Conservation (phyloP, 2,888 invertebrate species). For the Galeruca laticollis region DNA sequence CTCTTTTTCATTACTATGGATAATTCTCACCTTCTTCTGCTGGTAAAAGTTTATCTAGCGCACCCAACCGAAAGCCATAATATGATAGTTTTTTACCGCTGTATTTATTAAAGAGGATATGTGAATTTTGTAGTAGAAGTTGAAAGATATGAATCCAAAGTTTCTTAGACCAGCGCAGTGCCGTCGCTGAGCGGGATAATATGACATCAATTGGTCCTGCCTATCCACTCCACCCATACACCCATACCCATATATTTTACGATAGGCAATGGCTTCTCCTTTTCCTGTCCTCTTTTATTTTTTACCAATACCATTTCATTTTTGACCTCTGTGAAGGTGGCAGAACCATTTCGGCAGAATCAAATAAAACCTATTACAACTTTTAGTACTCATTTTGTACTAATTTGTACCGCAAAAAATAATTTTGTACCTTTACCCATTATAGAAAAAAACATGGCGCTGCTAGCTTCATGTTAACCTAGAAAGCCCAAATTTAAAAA, state of each 20-base stretch:
- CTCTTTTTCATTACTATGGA: neutral
- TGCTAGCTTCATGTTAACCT: no score
- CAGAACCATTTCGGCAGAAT: no score
- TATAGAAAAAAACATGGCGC: no score
- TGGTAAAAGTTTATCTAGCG: constrained; percentile 3
- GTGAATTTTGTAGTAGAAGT: constrained; percentile 13
- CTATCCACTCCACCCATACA: constrained; percentile 24
- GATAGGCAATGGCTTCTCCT: constrained; percentile 30
- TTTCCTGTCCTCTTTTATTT: constrained; percentile 22
- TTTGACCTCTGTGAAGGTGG: constrained; percentile 19
- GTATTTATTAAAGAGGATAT: constrained; percentile 20
- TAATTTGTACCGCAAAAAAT: no score
- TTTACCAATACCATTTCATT: constrained; percentile 15
- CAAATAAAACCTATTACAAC: no score
- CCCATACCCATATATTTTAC: constrained; percentile 29
- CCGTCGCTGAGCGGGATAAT: constrained; percentile 9
- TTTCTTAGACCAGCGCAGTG: constrained; percentile 13
- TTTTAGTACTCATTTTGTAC: no score
- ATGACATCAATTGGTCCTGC: constrained; percentile 24
- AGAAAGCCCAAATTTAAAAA: no score
- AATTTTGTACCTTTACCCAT: no score
- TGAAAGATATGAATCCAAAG: constrained; percentile 18
- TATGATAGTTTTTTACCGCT: constrained; percentile 14
- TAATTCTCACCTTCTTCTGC: no score
- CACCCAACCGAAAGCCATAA: constrained; percentile 5